Evolutionary conservation across 2,113 vertebrate genomes (phyloP).

Genomic region (Nymphicus hollandicus): DNA sequence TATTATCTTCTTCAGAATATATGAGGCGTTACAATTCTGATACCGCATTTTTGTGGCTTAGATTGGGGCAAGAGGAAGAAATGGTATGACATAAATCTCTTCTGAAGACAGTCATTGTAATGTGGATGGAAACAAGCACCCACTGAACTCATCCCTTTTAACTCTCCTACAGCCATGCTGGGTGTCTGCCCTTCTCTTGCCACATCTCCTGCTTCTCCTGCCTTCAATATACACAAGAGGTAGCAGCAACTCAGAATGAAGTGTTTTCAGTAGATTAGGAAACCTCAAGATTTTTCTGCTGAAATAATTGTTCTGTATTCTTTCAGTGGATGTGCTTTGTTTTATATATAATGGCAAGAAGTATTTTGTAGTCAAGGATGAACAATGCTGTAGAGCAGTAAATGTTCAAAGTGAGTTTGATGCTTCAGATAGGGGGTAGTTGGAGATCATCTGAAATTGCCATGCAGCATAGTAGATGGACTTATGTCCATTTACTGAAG

Average conservation of each 20-base stretch:
- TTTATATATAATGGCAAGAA: background rate
- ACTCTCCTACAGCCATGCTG: background rate
- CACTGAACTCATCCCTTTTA: background rate
- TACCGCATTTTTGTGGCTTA: background rate
- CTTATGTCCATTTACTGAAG: background rate
- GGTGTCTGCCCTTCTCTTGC: background rate
- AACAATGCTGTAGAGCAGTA: background rate
- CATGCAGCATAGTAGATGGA: background rate
- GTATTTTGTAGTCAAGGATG: background rate
- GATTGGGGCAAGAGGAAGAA: background rate
- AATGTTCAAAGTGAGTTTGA: background rate
- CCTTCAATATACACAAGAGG: background rate
- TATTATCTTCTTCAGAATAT: slow-evolving; percentile 31
- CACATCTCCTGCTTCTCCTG: background rate
- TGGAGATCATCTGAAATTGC: background rate
- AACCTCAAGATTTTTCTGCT: background rate
- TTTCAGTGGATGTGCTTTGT: background rate
- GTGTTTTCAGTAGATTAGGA: background rate
- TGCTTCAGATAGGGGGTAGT: background rate
- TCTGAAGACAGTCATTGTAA: background rate
- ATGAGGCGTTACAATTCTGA: slow-evolving; percentile 15
- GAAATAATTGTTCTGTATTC: background rate
- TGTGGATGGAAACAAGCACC: background rate
- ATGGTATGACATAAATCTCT: background rate
- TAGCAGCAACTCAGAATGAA: background rate